These are phyloP conservation scores for Mastomys coucha DNA, from an alignment of 2,113 vertebrate species.

Conservation along the genomic window DNA sequence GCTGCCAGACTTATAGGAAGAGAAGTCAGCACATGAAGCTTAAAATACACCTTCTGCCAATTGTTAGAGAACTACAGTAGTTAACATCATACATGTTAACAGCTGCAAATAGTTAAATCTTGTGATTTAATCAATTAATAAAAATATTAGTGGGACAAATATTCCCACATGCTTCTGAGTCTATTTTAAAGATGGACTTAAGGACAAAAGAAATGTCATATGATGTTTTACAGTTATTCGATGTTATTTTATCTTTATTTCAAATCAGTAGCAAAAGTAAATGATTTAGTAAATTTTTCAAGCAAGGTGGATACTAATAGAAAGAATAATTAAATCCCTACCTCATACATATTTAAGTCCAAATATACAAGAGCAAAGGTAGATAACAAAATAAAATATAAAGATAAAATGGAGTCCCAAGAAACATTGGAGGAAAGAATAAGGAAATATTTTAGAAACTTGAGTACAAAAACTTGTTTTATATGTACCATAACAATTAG, in stretches of 20 bases:
- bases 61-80: background rate
- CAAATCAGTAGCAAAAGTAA: background rate
- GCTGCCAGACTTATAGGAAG: background rate
- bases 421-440: background rate
- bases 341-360: background rate
- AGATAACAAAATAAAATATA: background rate
- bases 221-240: background rate
- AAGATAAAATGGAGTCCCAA: background rate
- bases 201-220: background rate
- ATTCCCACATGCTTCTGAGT: background rate
- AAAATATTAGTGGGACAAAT: background rate
- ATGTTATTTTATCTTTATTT: slow-evolving; percentile 22
- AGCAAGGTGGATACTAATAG: background rate
- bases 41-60: background rate
- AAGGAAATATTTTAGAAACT: background rate
- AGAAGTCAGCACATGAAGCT: no score
- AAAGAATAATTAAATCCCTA: background rate
- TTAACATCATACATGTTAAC: background rate
- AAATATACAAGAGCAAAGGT: background rate
- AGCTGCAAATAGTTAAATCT: background rate
- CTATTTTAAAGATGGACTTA: background rate
- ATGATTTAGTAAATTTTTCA: background rate
- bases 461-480: background rate
- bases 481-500: background rate
- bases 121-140: background rate